These are phyloP conservation scores for Drosophila dives DNA, from an alignment of 2,888 invertebrate genomes.

Conservation along the genomic window DNA sequence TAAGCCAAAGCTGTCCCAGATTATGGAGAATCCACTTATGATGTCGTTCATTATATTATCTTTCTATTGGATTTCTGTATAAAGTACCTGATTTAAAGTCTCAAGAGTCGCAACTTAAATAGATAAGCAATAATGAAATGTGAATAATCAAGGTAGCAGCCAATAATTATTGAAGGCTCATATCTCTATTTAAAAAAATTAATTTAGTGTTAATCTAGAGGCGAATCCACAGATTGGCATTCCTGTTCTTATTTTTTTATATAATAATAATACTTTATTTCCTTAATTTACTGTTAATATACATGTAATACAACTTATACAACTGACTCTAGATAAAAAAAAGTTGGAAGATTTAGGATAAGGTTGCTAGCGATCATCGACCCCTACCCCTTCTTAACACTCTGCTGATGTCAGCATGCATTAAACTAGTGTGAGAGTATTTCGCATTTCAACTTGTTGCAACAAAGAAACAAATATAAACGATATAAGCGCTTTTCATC, in stretches of 20 bases:
- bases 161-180: background rate
- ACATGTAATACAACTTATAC: background rate
- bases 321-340: background rate
- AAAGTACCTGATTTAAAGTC: no score
- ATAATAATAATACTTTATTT: background rate
- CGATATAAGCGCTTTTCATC: background rate
- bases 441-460: background rate
- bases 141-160: background rate
- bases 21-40: no score
- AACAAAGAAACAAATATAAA: background rate
- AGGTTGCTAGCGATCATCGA: background rate
- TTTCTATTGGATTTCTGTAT: background rate
- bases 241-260: background rate
- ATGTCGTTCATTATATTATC: background rate
- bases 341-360: background rate
- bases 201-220: background rate
- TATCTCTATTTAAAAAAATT: background rate
- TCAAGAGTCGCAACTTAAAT: background rate
- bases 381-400: background rate
- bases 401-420: background rate
- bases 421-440: background rate
- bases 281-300: background rate
- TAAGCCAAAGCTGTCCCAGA: no score
- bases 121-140: background rate
- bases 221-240: background rate